Percentiles rank a stretch among this genome's conserved stretches.
Conservation (phyloP, 2,113 vertebrate genomes). For the Ursus arctos region DNA sequence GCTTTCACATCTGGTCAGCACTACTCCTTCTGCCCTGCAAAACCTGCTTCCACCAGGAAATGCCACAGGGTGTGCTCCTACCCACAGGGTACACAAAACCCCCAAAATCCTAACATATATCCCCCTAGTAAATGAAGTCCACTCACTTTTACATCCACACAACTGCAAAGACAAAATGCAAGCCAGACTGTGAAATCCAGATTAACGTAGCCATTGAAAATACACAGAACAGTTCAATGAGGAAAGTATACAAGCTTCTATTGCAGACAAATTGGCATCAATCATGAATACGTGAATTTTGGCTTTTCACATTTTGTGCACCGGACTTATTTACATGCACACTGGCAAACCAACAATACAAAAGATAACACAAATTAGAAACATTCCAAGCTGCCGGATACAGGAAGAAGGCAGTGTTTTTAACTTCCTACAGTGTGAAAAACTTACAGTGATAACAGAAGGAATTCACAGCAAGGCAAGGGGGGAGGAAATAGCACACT, state of each 20-base stretch:
- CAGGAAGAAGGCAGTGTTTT: conserved; percentile 8
- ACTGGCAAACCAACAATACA: background rate
- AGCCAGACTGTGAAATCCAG: background rate
- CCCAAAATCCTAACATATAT: background rate
- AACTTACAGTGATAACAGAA: background rate
- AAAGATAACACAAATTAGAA: conserved; percentile 51
- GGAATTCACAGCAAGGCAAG: background rate
- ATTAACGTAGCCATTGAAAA: conserved; percentile 34
- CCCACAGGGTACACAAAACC: background rate
- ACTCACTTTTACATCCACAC: background rate
- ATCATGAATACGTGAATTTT: conserved; percentile 10
- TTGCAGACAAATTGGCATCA: background rate
- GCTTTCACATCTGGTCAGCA: no score
- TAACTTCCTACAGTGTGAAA: background rate
- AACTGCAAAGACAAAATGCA: background rate
- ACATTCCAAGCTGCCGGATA: conserved; percentile 38
- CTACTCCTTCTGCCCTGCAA: background rate
- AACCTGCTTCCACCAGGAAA: background rate
- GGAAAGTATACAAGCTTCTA: background rate
- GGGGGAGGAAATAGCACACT: background rate
- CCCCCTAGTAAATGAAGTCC: background rate
- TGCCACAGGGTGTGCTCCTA: background rate
- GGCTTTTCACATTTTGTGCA: background rate
- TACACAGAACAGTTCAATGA: conserved; percentile 1
- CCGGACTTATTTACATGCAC: background rate